Evolutionary conservation across 2,888 invertebrate species (phyloP), one percentile per base, ranked within the genome.

Genomic region (Tenthredo mesomela): DNA sequence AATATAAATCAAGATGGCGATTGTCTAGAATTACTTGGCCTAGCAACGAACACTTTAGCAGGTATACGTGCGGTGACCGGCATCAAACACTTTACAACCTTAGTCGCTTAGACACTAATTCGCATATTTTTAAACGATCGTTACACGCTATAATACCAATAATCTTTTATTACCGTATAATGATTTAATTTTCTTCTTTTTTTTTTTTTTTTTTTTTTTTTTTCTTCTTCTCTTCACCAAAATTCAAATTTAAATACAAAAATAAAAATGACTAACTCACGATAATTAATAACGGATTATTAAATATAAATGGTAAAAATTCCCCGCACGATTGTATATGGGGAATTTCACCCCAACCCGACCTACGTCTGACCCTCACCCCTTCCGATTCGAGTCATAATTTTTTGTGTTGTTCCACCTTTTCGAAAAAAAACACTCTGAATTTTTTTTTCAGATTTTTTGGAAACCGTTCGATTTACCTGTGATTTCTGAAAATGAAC

Each of bases 1-100:
- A 33, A 37, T 70, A 18, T 5, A 29, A 18, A 70, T 70, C 47
- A 43, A 73, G 47, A 73, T 43, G 70, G 70, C 70, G 40, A 73
- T 12, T 73, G 73, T 73, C n/a, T 73, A 73, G 73, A 25, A 73
- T 73, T 73, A 73, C 73, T 47, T 73, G 73, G 47, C 73, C 73
- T 73, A 73, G 73, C 73, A 73, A 73, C 73, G 43, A n/a, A 40
- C 21, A 37, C 43, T n/a, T 2, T 43, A 12, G 1, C 47, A 73
- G 40, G 73, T 73, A 73, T 73, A 73, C 43, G 33, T 73, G 47
- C 43, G 33, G 25, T 75, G 43, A 75, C 54, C 25, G 78, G 33
- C 54, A 33, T 25, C 78, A 43, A 43, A 33, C 37, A 58, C 37
- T 33, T 58, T 50, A 50, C 78, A 78, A 78, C 78, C 78, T 18